phyloP scores from a whole-genome alignment of 30 jellyfish, hydroid and myxozoan genomes.

The Cassiopea andromeda region DNA sequence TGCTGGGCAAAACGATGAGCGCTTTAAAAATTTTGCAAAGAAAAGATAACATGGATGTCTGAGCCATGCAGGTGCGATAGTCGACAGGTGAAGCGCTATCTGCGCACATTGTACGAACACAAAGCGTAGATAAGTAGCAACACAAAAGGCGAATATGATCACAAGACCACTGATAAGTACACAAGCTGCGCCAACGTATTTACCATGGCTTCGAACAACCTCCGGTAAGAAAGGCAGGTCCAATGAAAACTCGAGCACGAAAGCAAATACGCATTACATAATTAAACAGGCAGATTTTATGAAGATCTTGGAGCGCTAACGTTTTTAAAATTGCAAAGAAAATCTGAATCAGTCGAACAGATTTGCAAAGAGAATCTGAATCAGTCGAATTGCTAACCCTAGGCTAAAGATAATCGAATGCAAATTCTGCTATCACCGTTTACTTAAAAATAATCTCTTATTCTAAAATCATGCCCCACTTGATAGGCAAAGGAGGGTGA shows the following conservation, averaged over 20 bases:
- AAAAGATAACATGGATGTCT: conserved; percentile 37
- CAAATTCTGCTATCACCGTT: too few relatives aligned
- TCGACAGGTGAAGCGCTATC: conserved; percentile 68
- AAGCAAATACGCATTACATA: conserved; percentile 51
- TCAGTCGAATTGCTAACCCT: background rate
- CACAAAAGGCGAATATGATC: conserved; percentile 23
- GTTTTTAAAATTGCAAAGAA: background rate
- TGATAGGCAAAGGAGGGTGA: too few relatives aligned
- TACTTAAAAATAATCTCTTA: too few relatives aligned
- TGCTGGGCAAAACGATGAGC: conserved; percentile 4
- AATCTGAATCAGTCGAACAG: background rate
- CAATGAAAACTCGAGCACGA: conserved; percentile 43
- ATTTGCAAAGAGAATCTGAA: background rate
- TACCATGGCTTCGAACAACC: conserved; percentile 35
- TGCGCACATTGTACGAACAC: conserved; percentile 63
- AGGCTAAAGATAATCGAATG: background rate
- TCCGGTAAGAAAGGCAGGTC: conserved; percentile 46
- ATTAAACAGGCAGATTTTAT: conserved; percentile 7
- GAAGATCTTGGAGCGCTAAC: background rate
- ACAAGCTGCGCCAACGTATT: conserved; percentile 52
- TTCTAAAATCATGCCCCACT: too few relatives aligned
- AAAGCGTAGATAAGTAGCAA: conserved; percentile 46
- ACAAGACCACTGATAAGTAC: conserved; percentile 30
- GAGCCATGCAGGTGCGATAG: conserved; percentile 43
- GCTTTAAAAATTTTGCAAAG: background rate